A percentile compares a stretch with the other conserved stretches of the same genome.
These are phyloP conservation scores for Chrysotoxum bicinctum DNA, from an alignment of 2,888 invertebrate genomes.

Conservation along the genomic window DNA sequence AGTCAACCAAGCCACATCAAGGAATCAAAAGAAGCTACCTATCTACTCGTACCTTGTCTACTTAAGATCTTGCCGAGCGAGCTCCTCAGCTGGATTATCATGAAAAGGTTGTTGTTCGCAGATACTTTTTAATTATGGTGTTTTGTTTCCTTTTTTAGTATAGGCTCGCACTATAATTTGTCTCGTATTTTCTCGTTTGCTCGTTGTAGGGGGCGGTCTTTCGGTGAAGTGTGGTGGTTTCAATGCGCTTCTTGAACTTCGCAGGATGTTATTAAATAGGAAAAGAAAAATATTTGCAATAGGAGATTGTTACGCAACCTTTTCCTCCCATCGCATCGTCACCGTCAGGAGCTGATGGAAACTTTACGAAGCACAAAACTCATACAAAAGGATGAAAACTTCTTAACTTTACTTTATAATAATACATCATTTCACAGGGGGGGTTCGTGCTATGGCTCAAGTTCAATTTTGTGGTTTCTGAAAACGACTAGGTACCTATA, in stretches of 20 bases:
- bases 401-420: slow-evolving; percentile 25
- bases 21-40: slow-evolving; percentile 5
- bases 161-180: slow-evolving; percentile 29
- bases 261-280: slow-evolving; percentile 7
- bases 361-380: not conserved
- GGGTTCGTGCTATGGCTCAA: not conserved
- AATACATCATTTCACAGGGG: slow-evolving; percentile 8
- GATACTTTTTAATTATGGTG: slow-evolving; percentile 34
- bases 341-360: not conserved
- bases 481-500: not conserved
- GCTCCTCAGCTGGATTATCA: slow-evolving; percentile 20
- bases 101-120: not conserved
- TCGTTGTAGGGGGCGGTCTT: not conserved
- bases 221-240: not conserved
- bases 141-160: slow-evolving; percentile 15
- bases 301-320: slow-evolving; percentile 15
- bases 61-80: not conserved
- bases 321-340: not conserved
- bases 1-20: not conserved
- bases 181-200: not conserved
- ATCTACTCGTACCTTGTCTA: not conserved
- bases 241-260: slow-evolving; percentile 25
- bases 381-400: slow-evolving; percentile 11
- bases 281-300: slow-evolving; percentile 15
- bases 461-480: slow-evolving; percentile 37